Base-by-base conservation (phyloP, 2,888 invertebrate species). In the Rutpela maculata region DNA sequence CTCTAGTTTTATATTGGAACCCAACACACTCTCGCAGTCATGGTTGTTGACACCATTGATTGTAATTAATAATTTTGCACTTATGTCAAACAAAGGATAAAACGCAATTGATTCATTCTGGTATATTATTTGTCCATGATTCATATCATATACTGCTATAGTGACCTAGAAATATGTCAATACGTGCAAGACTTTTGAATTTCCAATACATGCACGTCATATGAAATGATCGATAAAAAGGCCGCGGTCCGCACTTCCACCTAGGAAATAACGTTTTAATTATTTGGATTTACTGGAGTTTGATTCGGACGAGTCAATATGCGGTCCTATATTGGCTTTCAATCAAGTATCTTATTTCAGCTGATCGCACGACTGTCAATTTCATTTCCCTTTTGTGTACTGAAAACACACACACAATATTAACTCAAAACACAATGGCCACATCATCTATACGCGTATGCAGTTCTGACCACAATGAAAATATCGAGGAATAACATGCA, bases 181-280 rank as follows among this genome's bases (percentile, higher is more conserved):
- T 35, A 35, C 31, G 11, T 43, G 12, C 1, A 12, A 43, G 1
- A 43, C 43, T 43, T 43, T 15, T 4, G 43, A 43, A 43, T 43
- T 43, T 43, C 43, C 43, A 43, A 3, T 43, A 43, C 1, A 4
- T 15, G 43, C 43, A 43, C 12, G 43, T 43, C 7, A 43, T 43
- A 43, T 4, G 43, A 15, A 43, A 11, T 43, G 12, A 43, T 43
- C 15, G 15, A 43, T 43, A 43, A 4, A 11, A 11, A 50, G 50
- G 15, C n/a, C 50, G 12, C 50, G 12, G 15, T 50, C 50, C 50
- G n/a, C 50, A 50, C 15, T n/a, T 50, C n/a, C 50, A 50, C n/a
- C 50, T 50, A 50, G 50, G 50, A 50, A 50, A 50, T 50, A 50
- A 50, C 50, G 50, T n/a, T 50, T 50, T 50, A 50, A 50, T 50